Evolutionary conservation across 2,113 vertebrate species (phyloP), one percentile per base, ranked within the genome.

Genomic region (Microcebus ravelobensis): DNA sequence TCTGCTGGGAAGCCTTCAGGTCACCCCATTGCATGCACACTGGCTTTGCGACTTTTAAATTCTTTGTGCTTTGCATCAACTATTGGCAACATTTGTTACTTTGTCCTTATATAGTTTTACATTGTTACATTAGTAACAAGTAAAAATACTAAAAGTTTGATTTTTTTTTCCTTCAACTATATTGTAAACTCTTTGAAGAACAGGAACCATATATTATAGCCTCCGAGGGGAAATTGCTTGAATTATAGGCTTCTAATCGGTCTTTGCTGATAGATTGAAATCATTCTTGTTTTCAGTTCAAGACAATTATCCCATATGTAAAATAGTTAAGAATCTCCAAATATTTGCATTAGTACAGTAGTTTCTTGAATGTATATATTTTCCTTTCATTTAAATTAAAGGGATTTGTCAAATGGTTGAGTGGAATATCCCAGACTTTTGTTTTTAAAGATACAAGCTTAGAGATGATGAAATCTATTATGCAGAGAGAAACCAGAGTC

Each of bases 321-420:
- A 6, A 6, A 61, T 92, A 67, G 31, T 14, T 15, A 23, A 11
- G 55, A 76, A 21, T 79, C 31, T 79, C 39, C 23, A 55, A 61
- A 79, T 31, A 18, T 45, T 55, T 27, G 76, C 18, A 36, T 0
- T 0, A 74, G 39, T 71, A 55, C 8, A 79, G 55, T n/a, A 63
- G 67, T 83, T 92, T 84, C 82, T 88, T 84, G 84, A 94, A 87
- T 93, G 82, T 80, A 82, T 48, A 74, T 57, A 50, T 71, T 95
- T 88, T 65, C 27, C 59, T 93, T 95, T 97, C 83, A 17, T 82
- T 88, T 8, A 88, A 31, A 92, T 73, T 7, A 71, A 70, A 48
- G 7, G 14, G 12, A 21, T 48, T 34, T 90, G 42, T 11, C 50
- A 81, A 68, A 68, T 73, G 36, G 42, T 70, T 77, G 65, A 73